A percentile compares a stretch with the other conserved stretches of the same genome.
These are phyloP conservation scores for Chaetorhynchus papuensis DNA, from an alignment of 2,113 vertebrate genomes.

Conservation along the genomic window DNA sequence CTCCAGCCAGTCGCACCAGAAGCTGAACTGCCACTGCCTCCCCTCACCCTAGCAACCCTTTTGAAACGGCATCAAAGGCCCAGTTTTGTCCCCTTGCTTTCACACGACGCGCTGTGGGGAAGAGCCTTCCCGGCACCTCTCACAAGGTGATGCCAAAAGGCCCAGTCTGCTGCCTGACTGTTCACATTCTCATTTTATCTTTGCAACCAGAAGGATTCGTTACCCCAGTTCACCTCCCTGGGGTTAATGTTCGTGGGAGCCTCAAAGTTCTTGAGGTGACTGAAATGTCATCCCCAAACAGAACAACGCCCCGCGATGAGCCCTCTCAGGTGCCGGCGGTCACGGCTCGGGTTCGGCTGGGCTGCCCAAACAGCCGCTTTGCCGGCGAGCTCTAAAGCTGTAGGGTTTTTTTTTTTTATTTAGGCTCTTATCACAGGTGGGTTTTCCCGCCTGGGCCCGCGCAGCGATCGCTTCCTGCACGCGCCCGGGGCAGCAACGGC, in stretches of 20 bases:
- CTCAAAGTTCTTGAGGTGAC: background rate
- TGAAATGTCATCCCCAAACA: background rate
- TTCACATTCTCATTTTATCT: background rate
- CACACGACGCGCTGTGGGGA: background rate
- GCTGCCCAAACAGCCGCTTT: background rate
- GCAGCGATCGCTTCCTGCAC: conserved; percentile 7
- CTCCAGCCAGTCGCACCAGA: background rate
- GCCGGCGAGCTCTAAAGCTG: background rate
- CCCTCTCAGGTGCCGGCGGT: background rate
- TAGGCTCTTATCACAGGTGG: conserved; percentile 15
- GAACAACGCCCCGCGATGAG: fast-evolving
- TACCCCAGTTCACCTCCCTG: background rate
- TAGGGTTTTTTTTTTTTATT: background rate
- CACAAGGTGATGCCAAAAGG: background rate
- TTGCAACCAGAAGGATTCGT: background rate
- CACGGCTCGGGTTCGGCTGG: background rate
- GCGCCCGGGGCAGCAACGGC: conserved; percentile 30
- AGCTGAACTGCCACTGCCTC: background rate
- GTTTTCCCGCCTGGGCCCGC: background rate
- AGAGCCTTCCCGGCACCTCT: background rate
- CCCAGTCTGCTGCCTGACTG: background rate
- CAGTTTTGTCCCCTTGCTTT: background rate
- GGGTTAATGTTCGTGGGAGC: background rate
- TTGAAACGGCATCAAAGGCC: background rate
- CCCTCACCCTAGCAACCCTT: background rate